Evolutionary conservation across 2,888 invertebrate genomes (phyloP), one percentile per base, ranked within the genome.

Genomic region (Protonemura montana): DNA sequence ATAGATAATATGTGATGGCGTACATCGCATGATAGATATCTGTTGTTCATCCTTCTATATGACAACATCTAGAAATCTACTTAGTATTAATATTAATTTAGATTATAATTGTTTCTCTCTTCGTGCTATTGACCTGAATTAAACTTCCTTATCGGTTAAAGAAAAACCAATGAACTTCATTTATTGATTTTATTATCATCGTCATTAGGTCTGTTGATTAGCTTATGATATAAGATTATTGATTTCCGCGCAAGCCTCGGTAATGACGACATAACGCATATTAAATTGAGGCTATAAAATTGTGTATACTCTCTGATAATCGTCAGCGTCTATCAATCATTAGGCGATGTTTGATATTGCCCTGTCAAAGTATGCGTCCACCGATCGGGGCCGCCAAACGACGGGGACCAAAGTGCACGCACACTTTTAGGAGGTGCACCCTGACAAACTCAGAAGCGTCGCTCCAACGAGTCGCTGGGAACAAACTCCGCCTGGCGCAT

Each of bases 401-500:
- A 41, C 6, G 5, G 41, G 41, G 6, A 41, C 41, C 41, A 35
- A 35, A 6, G 10, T 35, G 35, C 35, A 35, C 35, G 35, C 35
- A 10, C 35, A 35, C n/a, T n/a, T n/a, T 59, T 59, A 59, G 59
- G 13, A 3, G 59, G 13, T 59, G 59, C 59, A 59, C 21, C 21
- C 59, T 59, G 59, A 59, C 59, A 1, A 2, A 13, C 13, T 7
- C 59, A 10, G 21, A 41, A 5, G 13, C 13, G 6, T 41, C 41
- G 13, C 5, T 41, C 41, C 41, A 59, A 59, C 59, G 21, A 2
- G 16, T 59, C 59, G 26, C 26, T 2, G 78, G 16, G 5, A 2
- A 84, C 16, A 25, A 84, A 76, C 27, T 59, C 59, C 76, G 84
- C 84, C 42, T n/a, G n/a, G n/a, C n/a, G n/a, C n/a, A 76, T 84